phyloP scores from a whole-genome alignment of 2,113 vertebrate species.

The Tachycineta bicolor region DNA sequence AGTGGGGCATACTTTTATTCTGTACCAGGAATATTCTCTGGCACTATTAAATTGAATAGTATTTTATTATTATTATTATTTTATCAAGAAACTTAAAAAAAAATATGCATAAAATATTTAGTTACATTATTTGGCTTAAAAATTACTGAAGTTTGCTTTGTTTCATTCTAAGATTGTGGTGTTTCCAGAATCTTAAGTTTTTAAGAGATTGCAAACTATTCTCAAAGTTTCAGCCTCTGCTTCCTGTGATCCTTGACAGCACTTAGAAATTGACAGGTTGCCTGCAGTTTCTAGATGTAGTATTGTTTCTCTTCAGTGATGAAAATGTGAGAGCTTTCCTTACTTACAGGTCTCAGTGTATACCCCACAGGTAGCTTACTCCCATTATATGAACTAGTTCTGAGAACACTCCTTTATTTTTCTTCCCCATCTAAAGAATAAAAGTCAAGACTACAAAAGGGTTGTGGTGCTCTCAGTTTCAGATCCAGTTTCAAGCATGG shows the following conservation, averaged over 20 bases:
- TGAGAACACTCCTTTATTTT: neutral
- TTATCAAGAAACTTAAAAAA: neutral
- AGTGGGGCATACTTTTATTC: neutral
- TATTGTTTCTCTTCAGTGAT: neutral
- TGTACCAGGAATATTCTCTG: neutral
- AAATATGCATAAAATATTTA: neutral
- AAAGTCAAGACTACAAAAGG: neutral
- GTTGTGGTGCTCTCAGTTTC: neutral
- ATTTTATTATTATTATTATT: neutral
- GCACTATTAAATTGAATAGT: neutral
- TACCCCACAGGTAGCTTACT: neutral
- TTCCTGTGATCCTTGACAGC: neutral
- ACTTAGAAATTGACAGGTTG: neutral
- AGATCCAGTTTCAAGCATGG: neutral
- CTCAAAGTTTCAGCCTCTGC: neutral
- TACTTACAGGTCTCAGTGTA: neutral
- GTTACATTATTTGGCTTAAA: neutral
- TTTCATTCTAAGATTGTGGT: neutral
- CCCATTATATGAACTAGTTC: neutral
- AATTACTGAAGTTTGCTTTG: neutral
- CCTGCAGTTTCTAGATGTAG: neutral
- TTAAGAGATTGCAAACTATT: neutral
- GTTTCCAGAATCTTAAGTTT: neutral
- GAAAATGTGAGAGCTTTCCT: neutral
- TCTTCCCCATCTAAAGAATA: neutral